Conservation (phyloP, 2,888 invertebrate genomes). For the Amphipoea lucens region DNA sequence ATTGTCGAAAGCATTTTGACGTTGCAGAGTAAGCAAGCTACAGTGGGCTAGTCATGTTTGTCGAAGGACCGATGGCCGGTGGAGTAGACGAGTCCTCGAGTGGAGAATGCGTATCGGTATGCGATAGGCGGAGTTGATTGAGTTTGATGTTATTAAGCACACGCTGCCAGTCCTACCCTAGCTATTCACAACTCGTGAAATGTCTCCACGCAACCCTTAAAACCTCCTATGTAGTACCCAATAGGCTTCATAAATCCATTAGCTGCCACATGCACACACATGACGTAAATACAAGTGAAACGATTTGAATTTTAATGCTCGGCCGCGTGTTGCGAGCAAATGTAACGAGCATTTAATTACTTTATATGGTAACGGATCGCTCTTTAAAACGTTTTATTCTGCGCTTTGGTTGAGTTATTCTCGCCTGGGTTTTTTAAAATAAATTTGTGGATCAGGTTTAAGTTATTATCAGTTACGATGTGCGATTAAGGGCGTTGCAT, state of each 20-base stretch:
- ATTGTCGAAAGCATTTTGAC: neutral
- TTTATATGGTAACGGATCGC: slow-evolving; percentile 16
- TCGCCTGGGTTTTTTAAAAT: slow-evolving; percentile 1
- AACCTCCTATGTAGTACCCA: neutral
- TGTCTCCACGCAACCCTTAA: neutral
- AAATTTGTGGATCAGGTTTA: neutral
- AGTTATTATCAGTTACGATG: slow-evolving; percentile 11
- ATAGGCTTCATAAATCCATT: slow-evolving; percentile 42
- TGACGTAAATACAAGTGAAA: slow-evolving; percentile 7
- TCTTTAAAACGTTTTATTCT: slow-evolving; percentile 10
- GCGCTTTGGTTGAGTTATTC: neutral
- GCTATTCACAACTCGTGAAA: neutral
- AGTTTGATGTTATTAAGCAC: no score
- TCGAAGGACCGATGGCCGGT: no score
- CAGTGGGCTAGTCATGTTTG: no score
- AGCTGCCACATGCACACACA: neutral
- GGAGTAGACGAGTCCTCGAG: neutral
- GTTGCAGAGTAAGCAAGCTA: neutral
- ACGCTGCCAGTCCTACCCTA: neutral
- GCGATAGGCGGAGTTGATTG: no score
- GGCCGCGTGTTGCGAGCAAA: slow-evolving; percentile 16
- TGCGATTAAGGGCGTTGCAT: neutral
- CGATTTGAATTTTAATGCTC: slow-evolving; percentile 33
- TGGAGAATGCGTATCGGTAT: neutral
- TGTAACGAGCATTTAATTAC: slow-evolving; percentile 43